These are phyloP conservation scores for Halcyon badia DNA, from an alignment of 2,797 vertebrate species.

Conservation along the genomic window DNA sequence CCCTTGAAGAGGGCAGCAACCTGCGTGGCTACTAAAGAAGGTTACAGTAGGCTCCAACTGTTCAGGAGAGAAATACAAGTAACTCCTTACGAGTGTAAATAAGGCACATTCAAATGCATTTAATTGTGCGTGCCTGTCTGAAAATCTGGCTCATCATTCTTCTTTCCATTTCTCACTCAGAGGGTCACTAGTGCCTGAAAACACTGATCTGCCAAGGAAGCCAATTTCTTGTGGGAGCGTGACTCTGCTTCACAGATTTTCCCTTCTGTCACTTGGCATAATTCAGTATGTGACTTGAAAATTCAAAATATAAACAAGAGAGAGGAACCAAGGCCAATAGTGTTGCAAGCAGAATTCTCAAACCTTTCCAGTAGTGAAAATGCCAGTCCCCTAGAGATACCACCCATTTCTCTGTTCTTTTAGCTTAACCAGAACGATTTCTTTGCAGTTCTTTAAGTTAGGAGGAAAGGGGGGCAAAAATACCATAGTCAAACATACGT, in stretches of 20 bases:
- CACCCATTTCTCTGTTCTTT: background rate
- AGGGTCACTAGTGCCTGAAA: conserved; percentile 57
- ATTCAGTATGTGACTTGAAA: conserved; percentile 34
- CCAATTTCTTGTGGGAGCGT: background rate
- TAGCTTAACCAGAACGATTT: background rate
- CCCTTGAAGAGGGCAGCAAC: background rate
- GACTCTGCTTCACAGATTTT: conserved; percentile 4
- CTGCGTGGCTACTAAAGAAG: background rate
- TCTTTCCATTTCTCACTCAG: background rate
- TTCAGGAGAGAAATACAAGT: background rate
- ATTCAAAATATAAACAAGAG: conserved; percentile 57
- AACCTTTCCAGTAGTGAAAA: background rate
- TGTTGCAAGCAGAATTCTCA: background rate
- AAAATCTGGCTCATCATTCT: conserved; percentile 17
- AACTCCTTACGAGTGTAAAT: background rate
- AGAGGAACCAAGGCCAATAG: background rate
- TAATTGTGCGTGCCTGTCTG: background rate
- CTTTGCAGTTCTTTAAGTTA: background rate
- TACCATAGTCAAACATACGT: background rate
- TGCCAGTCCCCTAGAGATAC: background rate
- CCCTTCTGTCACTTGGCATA: conserved; percentile 60
- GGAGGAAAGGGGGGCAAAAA: background rate
- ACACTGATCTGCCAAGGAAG: conserved; percentile 29
- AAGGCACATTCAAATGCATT: background rate
- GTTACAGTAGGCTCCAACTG: background rate